Evolutionary conservation across 2,888 invertebrate genomes (phyloP), one percentile per base, ranked within the genome.

Genomic region (Mesochorus sp.): DNA sequence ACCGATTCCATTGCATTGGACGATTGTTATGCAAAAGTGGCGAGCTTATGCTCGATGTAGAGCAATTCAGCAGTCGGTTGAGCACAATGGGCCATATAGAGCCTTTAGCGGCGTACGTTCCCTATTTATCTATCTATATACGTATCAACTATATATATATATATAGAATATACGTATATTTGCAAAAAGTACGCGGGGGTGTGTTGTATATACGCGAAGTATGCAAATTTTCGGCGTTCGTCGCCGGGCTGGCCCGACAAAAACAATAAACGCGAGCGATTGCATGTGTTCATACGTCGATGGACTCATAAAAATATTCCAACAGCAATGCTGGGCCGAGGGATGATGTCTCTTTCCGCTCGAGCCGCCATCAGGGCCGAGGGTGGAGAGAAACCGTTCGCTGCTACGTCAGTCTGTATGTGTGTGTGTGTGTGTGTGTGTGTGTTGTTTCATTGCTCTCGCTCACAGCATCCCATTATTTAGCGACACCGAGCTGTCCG

Each of bases 21-120:
- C 88, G 85, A 88, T 89, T 88, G 86, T 88, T 86, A 87, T 87
- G 88, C 88, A 89, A 89, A 88, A 89, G 86, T 87, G 82, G 82
- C 80, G 66, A 88, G 87, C 88, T 89, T 89, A 88, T 88, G 88
- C 83, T 85, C 84, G 84, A 84, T 86, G 87, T 83, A 82, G 85
- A 86, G 86, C 88, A 86, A 88, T 88, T 88, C 86, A 85, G 84
- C 85, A 87, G 87, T 87, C 86, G 85, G 84, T 85, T 80, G 86
- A 83, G 84, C 88, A 89, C 89, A 89, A 89, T 89, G 81, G 88
- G 80, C 79, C 84, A 81, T 57, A 59, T 68, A 73, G 49, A 66
- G 24, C n/a, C 37, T n/a, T n/a, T 51, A 67, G 62, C 62, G 64
- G 66, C 78, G 74, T 64, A 55, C 62, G 57, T 55, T 64, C 39